A percentile compares a stretch with the other conserved stretches of the same genome.
Conservation (phyloP, 1,140 invertebrate genomes). For the Oryctes rhinoceros region DNA sequence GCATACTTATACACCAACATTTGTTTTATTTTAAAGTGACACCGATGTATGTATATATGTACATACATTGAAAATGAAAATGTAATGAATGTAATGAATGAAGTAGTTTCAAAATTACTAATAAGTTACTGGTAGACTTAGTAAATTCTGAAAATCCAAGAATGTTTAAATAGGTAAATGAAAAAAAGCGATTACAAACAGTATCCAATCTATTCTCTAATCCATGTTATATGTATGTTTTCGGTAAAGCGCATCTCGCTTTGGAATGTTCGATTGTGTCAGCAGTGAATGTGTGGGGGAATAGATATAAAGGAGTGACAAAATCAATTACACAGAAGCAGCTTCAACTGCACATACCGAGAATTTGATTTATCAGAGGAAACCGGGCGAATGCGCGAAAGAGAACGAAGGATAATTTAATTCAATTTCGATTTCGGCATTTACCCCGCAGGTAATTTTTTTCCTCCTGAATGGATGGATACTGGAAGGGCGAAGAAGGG, state of each 20-base stretch:
- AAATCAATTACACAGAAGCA: slow-evolving; percentile 2
- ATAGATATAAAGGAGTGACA: slow-evolving; percentile 1
- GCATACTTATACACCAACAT: no score
- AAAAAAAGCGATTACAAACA: no score
- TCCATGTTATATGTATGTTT: neutral
- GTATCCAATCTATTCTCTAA: no score
- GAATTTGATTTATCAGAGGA: slow-evolving; percentile 15
- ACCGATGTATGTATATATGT: no score
- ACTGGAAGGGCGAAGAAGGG: neutral
- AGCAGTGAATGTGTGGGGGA: neutral
- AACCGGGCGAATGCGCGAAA: neutral
- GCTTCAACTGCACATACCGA: slow-evolving; percentile 2
- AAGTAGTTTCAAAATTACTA: no score
- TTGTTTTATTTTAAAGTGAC: no score
- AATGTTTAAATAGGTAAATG: no score
- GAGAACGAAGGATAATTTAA: slow-evolving; percentile 18
- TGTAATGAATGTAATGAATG: no score
- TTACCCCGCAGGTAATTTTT: slow-evolving; percentile 8
- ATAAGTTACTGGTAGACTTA: no score
- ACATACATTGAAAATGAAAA: no score
- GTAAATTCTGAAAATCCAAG: no score
- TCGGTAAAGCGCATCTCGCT: neutral
- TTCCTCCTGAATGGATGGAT: slow-evolving; percentile 3
- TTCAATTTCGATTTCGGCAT: slow-evolving; percentile 14
- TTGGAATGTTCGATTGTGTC: neutral